Conservation (phyloP, 2,888 invertebrate species). For the Coremacera marginata region DNA sequence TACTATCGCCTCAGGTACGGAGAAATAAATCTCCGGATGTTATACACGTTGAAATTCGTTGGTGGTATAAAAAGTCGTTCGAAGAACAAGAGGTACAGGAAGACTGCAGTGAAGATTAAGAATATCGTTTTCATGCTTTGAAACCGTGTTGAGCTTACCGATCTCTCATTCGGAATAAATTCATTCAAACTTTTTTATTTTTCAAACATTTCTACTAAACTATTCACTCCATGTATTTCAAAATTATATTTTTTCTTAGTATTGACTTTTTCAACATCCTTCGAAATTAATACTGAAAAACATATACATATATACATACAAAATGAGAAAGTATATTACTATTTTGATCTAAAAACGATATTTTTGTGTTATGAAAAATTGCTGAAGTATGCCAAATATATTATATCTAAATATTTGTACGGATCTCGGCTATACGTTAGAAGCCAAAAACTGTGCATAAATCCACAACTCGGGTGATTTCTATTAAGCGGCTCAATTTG, state of each 20-base stretch:
- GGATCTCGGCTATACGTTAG: background rate
- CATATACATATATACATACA: too few species aligned
- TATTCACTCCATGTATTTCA: background rate
- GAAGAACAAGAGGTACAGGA: constrained; percentile 10
- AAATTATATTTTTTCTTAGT: too few species aligned
- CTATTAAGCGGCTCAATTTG: too few species aligned
- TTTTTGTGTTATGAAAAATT: background rate
- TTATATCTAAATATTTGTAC: background rate
- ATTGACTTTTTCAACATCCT: too few species aligned
- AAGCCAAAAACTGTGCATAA: background rate
- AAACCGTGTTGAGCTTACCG: background rate
- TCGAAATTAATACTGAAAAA: too few species aligned
- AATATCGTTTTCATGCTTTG: too few species aligned
- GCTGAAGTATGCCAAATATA: background rate
- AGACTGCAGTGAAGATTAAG: background rate
- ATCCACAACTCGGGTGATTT: background rate
- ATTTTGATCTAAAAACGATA: background rate
- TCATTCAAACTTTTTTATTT: background rate
- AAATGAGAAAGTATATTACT: background rate
- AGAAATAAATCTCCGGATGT: constrained; percentile 30
- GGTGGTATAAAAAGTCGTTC: constrained; percentile 10
- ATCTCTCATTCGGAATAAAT: constrained; percentile 1
- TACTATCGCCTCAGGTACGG: constrained; percentile 25
- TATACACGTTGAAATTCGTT: constrained; percentile 33
- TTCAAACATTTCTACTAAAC: background rate